A percentile compares a stretch with the other conserved stretches of the same genome.
Evolutionary conservation across 1,140 invertebrate species (phyloP).

Genomic region (Euura lappo): DNA sequence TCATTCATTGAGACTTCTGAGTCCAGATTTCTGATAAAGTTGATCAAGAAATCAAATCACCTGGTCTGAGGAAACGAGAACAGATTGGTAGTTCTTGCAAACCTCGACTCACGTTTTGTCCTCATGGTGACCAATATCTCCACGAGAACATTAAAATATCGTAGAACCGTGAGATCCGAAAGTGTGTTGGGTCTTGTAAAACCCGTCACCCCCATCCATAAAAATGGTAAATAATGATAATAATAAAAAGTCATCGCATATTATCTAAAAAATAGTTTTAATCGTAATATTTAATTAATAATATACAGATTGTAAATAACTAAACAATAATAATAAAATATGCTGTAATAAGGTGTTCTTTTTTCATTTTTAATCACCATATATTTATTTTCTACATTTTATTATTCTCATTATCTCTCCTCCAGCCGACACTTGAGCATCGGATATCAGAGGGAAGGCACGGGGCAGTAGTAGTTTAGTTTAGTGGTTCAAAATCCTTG

Average conservation of each 20-base stretch:
- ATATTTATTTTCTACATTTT: constrained; percentile 27
- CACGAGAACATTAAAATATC: no score
- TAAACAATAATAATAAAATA: constrained; percentile 62
- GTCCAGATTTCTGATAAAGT: no score
- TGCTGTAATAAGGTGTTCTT: constrained; percentile 53
- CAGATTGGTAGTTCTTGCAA: no score
- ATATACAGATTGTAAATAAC: constrained; percentile 62
- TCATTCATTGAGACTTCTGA: no score
- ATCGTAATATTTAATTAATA: constrained; percentile 59
- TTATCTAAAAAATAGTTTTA: constrained; percentile 63
- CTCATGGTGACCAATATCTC: no score
- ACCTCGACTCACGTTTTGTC: no score
- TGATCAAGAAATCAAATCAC: no score
- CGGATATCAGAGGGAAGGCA: constrained; percentile 45
- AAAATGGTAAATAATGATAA: no score
- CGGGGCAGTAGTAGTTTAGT: constrained; percentile 35
- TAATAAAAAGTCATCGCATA: constrained; percentile 25
- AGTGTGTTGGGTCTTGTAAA: no score
- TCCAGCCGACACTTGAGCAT: not conserved
- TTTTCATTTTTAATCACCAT: constrained; percentile 25
- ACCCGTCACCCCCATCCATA: no score
- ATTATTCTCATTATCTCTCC: constrained; percentile 8
- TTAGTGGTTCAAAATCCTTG: not conserved
- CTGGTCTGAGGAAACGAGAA: no score
- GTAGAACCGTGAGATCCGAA: no score